Conservation (phyloP, 2,797 vertebrate species). For the Hippopotamyrus pictus region DNA sequence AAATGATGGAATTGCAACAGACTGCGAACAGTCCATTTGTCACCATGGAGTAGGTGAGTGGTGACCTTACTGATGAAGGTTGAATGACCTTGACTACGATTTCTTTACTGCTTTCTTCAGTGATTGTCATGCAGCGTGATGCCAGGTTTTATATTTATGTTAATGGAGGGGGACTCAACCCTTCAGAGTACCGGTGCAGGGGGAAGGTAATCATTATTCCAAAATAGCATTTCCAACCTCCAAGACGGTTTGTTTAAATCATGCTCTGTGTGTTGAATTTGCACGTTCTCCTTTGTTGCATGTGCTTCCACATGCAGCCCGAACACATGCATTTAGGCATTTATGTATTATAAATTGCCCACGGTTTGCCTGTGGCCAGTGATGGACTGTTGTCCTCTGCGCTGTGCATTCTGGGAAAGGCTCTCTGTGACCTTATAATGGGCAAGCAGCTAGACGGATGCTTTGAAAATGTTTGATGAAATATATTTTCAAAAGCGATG, state of each 20-base stretch:
- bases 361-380: neutral
- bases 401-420: neutral
- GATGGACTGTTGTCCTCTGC: neutral
- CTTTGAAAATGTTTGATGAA: neutral
- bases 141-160: neutral
- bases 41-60: neutral
- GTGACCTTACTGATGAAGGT: neutral
- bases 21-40: neutral
- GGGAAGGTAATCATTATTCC: neutral
- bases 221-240: neutral
- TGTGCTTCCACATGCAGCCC: neutral
- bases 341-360: neutral
- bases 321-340: neutral
- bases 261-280: neutral
- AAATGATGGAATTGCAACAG: neutral
- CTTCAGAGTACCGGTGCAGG: neutral
- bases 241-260: neutral
- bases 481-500: neutral
- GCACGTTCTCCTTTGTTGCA: neutral
- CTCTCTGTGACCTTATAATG: neutral
- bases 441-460: neutral
- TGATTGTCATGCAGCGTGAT: neutral
- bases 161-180: neutral
- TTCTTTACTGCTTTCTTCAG: neutral
- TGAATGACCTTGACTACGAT: neutral